Conservation (phyloP, 2,113 vertebrate species). For the Xiphophorus couchianus region DNA sequence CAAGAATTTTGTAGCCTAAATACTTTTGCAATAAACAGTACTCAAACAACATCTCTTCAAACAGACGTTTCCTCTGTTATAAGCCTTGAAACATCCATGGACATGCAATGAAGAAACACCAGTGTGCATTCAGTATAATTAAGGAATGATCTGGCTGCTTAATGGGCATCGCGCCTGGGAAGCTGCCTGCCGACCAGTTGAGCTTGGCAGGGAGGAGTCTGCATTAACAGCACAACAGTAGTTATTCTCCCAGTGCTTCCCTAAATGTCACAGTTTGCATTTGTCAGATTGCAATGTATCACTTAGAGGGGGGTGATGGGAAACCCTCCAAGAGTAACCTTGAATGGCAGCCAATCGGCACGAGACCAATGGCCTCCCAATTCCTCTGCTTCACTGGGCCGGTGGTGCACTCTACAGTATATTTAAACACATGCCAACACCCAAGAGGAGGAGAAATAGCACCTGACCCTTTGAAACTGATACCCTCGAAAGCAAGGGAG, state of each 20-base stretch:
- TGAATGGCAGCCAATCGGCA: slow-evolving; percentile 81
- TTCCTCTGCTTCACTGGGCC: slow-evolving; percentile 63
- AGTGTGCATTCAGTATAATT: slow-evolving; percentile 30
- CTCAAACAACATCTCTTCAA: not conserved
- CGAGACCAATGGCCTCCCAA: slow-evolving; percentile 72
- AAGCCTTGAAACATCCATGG: slow-evolving; percentile 26
- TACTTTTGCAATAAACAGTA: not conserved
- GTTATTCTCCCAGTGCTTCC: slow-evolving; percentile 76
- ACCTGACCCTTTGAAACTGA: slow-evolving; percentile 80
- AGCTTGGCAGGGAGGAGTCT: slow-evolving; percentile 65
- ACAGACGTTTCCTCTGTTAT: slow-evolving; percentile 7
- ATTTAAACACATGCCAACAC: slow-evolving; percentile 77
- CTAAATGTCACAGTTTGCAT: slow-evolving; percentile 83
- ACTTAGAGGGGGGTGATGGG: slow-evolving; percentile 79
- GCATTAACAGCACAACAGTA: slow-evolving; percentile 72
- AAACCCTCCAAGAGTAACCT: slow-evolving; percentile 79
- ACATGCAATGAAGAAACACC: slow-evolving; percentile 2
- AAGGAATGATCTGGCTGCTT: slow-evolving; percentile 56
- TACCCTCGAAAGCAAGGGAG: slow-evolving; percentile 77
- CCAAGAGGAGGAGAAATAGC: slow-evolving; percentile 69
- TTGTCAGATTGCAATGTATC: slow-evolving; percentile 83
- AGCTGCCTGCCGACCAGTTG: slow-evolving; percentile 57
- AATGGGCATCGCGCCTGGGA: slow-evolving; percentile 65
- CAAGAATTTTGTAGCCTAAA: not conserved
- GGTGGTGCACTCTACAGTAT: slow-evolving; percentile 68